Conservation (phyloP, 2,888 invertebrate genomes). For the Amphiduros pacificus region DNA sequence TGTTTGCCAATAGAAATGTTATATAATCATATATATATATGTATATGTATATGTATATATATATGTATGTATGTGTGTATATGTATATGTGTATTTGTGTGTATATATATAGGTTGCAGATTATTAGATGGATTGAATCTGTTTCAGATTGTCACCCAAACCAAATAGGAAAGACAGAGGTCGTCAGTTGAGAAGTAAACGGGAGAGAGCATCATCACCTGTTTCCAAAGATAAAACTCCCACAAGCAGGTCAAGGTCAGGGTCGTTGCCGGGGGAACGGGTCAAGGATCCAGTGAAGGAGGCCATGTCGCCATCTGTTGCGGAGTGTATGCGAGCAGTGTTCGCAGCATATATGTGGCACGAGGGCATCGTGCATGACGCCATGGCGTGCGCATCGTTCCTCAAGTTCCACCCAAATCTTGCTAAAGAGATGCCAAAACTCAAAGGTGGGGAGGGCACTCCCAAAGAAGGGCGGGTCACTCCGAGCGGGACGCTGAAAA, state of each 20-base stretch:
- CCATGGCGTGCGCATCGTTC: conserved; percentile 96
- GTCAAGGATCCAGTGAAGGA: conserved; percentile 68
- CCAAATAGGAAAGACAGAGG: conserved; percentile 64
- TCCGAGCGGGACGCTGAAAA: conserved; percentile 14
- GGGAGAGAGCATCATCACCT: conserved; percentile 58
- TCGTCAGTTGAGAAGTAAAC: conserved; percentile 56
- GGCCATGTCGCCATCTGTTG: conserved; percentile 88
- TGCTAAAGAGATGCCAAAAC: conserved; percentile 36
- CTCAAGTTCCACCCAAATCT: conserved; percentile 74
- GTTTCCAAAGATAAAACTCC: conserved; percentile 45
- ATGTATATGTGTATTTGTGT: no score
- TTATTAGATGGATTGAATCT: neutral
- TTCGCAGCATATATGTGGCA: conserved; percentile 98
- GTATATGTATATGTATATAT: no score
- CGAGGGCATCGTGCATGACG: conserved; percentile 95
- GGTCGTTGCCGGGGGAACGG: conserved; percentile 48
- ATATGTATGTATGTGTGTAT: no score
- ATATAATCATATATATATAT: no score
- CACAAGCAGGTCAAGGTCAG: conserved; percentile 37
- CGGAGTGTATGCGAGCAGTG: conserved; percentile 88
- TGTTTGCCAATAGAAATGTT: no score
- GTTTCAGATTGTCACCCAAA: conserved; percentile 53
- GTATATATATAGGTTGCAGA: neutral
- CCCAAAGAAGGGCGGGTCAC: conserved; percentile 1
- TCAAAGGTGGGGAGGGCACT: neutral